Evolutionary conservation across 2,113 vertebrate species (phyloP), one percentile per base, ranked within the genome.

Genomic region (Ceyx margarethae): DNA sequence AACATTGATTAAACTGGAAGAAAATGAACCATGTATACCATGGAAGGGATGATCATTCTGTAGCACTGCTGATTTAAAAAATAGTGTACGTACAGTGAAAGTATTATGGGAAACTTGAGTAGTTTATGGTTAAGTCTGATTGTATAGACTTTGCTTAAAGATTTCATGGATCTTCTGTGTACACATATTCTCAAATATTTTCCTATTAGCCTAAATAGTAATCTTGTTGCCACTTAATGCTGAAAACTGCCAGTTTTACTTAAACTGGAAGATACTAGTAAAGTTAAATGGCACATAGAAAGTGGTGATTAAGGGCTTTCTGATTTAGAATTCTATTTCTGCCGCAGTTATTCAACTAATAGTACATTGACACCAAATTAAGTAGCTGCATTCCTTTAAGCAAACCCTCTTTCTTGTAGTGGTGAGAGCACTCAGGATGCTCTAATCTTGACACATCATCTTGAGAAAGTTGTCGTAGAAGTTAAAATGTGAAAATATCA

Each of bases 261-360:
- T 82, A 83, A 83, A 40, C 51, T 82, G 87, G 40, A 85, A 90
- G 50, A 82, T 67, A 13, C 9, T 45, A 73, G 64, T 82, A 28
- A 85, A 72, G 45, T 50, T 78, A 72, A 87, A 69, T n/a, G 33
- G 18, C 56, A 76, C 35, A 16, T 82, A 42, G 6, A 46, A 84
- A 84, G 40, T n/a, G 25, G 22, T 87, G 68, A 58, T 87, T 85
- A 91, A 96, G 81, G 85, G 60, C 78, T 91, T 92, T 81, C 66
- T 3, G 8, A 73, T 64, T 87, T 71, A 80, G 19, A 56, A 2
- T 71, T 87, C 87, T 57, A 69, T 94, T 95, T 88, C 74, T 68
- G 33, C 45, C 66, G 50, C 33, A 81, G 40, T 53, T 58, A 42
- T 78, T 83, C 66, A 75, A 68, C 31, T 80, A 80, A 40, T 48